Evolutionary conservation across 2,797 vertebrate genomes (phyloP).

Genomic region (Antrozous pallidus): DNA sequence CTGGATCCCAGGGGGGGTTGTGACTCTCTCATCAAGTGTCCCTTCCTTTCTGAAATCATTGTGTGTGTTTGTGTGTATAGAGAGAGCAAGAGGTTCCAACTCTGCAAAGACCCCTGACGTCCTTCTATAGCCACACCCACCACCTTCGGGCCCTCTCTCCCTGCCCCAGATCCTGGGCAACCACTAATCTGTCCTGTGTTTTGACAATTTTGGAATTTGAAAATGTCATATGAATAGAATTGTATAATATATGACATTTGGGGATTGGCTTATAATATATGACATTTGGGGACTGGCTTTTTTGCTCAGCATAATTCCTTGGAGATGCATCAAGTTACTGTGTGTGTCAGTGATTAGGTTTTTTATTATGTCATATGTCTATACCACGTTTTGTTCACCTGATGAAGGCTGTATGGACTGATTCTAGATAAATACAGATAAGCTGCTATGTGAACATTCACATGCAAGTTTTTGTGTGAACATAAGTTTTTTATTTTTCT

Average conservation of each 20-base stretch:
- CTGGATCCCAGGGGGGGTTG: too few species aligned
- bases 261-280: neutral
- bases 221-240: neutral
- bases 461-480: neutral
- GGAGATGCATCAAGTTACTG: neutral
- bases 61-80: too few species aligned
- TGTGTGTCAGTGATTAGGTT: neutral
- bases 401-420: neutral
- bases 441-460: neutral
- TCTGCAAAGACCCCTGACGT: neutral
- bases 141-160: neutral
- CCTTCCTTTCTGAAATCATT: too few species aligned
- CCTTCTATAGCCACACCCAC: neutral
- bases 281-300: neutral
- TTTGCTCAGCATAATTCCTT: neutral
- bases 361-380: neutral
- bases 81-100: neutral
- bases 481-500: constrained; percentile 13
- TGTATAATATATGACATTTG: neutral
- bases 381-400: neutral
- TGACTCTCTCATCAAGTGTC: too few species aligned
- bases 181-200: neutral
- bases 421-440: neutral
- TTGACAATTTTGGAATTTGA: constrained; percentile 13
- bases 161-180: neutral